Percentiles rank a stretch among this genome's conserved stretches.
Evolutionary conservation across 2,113 vertebrate species (phyloP).

Genomic region (Passerina amoena): DNA sequence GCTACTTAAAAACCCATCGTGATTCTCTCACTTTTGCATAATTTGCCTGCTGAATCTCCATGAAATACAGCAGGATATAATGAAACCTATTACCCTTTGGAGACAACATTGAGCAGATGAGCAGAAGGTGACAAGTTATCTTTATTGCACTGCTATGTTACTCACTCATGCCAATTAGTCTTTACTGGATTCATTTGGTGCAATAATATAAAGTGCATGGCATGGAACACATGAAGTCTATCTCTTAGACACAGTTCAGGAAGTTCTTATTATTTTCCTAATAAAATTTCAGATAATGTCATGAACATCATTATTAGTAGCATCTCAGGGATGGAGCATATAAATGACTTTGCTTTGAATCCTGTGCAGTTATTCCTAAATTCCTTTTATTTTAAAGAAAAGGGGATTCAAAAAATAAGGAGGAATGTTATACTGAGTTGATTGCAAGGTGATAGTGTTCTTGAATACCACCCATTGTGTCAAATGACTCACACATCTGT

Average conservation of each 20-base stretch:
- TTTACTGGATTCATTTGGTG: slow-evolving; percentile 42
- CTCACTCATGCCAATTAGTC: slow-evolving; percentile 41
- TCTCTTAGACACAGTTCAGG: slow-evolving; percentile 49
- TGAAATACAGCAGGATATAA: slow-evolving; percentile 35
- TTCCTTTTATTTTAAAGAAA: slow-evolving; percentile 56
- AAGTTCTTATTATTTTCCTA: slow-evolving; percentile 61
- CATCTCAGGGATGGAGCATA: not conserved
- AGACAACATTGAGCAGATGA: slow-evolving; percentile 35
- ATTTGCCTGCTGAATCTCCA: slow-evolving; percentile 26
- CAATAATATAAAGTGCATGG: slow-evolving; percentile 28
- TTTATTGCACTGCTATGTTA: slow-evolving; percentile 42
- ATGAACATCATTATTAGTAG: slow-evolving; percentile 41
- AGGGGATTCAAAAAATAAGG: slow-evolving; percentile 29
- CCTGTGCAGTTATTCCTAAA: slow-evolving; percentile 36
- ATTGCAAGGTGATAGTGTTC: slow-evolving; percentile 55
- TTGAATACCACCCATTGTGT: slow-evolving; percentile 59
- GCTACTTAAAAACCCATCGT: not conserved
- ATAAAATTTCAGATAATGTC: slow-evolving; percentile 59
- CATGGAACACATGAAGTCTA: slow-evolving; percentile 12
- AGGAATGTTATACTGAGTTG: slow-evolving; percentile 47
- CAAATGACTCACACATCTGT: slow-evolving; percentile 75
- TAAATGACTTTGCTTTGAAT: slow-evolving; percentile 32
- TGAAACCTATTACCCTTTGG: slow-evolving; percentile 41
- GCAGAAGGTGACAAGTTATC: slow-evolving; percentile 41
- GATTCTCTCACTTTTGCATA: not conserved